phyloP scores from a whole-genome alignment of 2,113 vertebrate species.

The Callocephalon fimbriatum region DNA sequence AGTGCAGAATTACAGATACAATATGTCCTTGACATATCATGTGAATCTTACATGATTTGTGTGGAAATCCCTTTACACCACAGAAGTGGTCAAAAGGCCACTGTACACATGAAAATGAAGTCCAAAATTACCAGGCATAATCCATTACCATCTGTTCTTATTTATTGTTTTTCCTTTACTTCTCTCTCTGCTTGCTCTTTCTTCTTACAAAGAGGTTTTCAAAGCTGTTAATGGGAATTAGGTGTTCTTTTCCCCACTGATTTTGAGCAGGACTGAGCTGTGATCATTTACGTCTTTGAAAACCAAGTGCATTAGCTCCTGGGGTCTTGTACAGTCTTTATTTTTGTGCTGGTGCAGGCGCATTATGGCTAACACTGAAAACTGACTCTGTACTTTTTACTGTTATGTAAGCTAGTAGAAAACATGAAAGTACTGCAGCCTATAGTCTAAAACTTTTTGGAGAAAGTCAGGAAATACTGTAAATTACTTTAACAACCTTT shows the following conservation, averaged over 20 bases:
- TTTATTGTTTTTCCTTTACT: neutral
- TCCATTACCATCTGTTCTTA: neutral
- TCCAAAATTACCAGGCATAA: neutral
- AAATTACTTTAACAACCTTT: neutral
- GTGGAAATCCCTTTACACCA: neutral
- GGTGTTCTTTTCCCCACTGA: neutral
- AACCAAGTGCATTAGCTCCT: neutral
- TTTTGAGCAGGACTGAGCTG: neutral
- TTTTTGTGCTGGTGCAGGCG: neutral
- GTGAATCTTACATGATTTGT: neutral
- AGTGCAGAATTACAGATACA: neutral
- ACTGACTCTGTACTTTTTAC: neutral
- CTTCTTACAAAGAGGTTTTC: neutral
- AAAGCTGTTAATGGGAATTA: neutral
- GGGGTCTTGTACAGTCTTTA: neutral
- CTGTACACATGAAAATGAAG: neutral
- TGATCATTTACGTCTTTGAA: neutral
- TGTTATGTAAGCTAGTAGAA: neutral
- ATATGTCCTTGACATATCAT: neutral
- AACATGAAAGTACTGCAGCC: neutral
- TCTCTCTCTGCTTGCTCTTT: neutral
- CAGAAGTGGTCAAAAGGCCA: neutral
- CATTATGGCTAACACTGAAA: neutral
- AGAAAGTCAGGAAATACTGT: neutral
- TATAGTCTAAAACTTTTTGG: neutral